A percentile compares a stretch with the other conserved stretches of the same genome.
These are phyloP conservation scores for Falco columbarius DNA, from an alignment of 2,797 vertebrate genomes.

Conservation along the genomic window DNA sequence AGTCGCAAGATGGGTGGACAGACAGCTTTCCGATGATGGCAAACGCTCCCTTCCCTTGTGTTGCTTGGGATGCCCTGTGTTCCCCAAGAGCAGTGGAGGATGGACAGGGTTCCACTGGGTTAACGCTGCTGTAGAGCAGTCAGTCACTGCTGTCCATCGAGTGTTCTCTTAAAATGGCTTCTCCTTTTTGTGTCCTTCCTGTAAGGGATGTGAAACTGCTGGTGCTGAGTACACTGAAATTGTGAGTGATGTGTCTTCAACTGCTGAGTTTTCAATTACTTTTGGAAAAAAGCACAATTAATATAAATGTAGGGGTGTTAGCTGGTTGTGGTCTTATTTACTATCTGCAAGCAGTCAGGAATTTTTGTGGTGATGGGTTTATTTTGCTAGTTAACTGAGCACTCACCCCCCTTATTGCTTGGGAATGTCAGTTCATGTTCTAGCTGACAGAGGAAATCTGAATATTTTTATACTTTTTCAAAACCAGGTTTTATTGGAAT, in stretches of 20 bases:
- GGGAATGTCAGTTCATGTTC: not conserved
- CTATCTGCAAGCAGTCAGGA: not conserved
- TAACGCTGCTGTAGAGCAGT: not conserved
- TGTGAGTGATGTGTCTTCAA: not conserved
- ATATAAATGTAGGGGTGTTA: not conserved
- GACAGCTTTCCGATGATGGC: not conserved
- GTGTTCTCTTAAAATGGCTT: slow-evolving; percentile 32
- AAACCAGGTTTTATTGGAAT: not conserved
- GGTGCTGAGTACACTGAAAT: not conserved
- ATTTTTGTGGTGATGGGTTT: not conserved
- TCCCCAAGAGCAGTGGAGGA: not conserved
- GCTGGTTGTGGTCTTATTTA: not conserved
- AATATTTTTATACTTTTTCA: not conserved
- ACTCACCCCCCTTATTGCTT: accelerated
- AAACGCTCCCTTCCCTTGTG: not conserved
- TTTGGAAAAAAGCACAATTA: not conserved
- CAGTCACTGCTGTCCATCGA: not conserved
- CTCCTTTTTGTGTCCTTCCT: not conserved
- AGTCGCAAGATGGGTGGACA: not conserved
- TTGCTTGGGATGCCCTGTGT: not conserved
- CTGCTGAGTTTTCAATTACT: not conserved
- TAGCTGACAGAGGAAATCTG: not conserved
- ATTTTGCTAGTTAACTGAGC: not conserved
- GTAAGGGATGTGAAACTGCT: not conserved
- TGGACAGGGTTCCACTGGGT: not conserved